phyloP scores from a whole-genome alignment of 2,797 vertebrate species.

The Enteromius argenteus region DNA sequence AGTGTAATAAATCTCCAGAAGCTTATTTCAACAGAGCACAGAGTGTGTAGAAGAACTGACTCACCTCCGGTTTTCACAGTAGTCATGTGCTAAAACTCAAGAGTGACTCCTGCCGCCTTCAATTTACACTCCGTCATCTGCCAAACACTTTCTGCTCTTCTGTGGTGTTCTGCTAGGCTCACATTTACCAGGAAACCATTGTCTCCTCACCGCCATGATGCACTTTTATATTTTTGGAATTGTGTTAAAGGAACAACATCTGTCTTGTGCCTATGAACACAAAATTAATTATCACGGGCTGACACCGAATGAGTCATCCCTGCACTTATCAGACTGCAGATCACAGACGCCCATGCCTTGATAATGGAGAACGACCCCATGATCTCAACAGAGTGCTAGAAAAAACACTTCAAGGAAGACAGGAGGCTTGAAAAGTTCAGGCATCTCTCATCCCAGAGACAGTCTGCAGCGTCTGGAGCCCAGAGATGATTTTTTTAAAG shows the following conservation, averaged over 20 bases:
- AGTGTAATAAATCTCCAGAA: not conserved
- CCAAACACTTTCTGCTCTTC: slow-evolving; percentile 20
- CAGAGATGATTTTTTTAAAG: slow-evolving; percentile 1
- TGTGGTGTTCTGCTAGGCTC: not conserved
- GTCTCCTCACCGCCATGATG: slow-evolving; percentile 8
- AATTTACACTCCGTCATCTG: slow-evolving; percentile 36
- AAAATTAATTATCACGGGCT: slow-evolving; percentile 57
- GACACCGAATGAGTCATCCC: slow-evolving; percentile 52
- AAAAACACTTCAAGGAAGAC: slow-evolving; percentile 28
- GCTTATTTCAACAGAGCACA: slow-evolving; percentile 26
- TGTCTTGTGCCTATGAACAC: slow-evolving; percentile 34
- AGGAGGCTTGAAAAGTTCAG: slow-evolving; percentile 27
- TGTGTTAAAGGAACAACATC: slow-evolving; percentile 55
- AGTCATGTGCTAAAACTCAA: slow-evolving; percentile 23
- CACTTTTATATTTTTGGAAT: slow-evolving; percentile 39
- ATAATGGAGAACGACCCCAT: slow-evolving; percentile 41
- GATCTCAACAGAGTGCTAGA: slow-evolving; percentile 39
- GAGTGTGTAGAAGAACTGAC: slow-evolving; percentile 36
- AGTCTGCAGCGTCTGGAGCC: not conserved
- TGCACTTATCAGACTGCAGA: slow-evolving; percentile 33
- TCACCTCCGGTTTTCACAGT: slow-evolving; percentile 49
- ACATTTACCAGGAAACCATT: slow-evolving; percentile 5
- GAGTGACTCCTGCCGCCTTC: slow-evolving; percentile 11
- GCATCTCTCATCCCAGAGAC: not conserved
- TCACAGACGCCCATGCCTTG: slow-evolving; percentile 9